Evolutionary conservation across 30 jellyfish, hydroid and myxozoan genomes (phyloP), one percentile per base, ranked within the genome.

Genomic region (Nemopilema nomurai): DNA sequence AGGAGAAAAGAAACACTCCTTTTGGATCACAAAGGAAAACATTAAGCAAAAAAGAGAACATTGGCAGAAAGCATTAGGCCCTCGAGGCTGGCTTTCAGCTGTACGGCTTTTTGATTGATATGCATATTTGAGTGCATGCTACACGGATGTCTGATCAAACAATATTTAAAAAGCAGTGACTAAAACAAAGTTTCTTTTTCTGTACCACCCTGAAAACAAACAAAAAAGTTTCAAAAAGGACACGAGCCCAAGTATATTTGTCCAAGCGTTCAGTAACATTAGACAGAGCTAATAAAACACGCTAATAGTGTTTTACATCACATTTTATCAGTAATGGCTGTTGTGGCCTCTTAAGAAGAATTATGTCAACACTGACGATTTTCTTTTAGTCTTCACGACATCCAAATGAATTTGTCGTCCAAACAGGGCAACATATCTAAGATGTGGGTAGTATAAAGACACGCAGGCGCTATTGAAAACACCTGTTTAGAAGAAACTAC

Each of bases 121-220:
- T 41, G 57, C 57, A 41, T 41, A 3, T 41, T 41, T 41, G 57
- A 41, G 6, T 41, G 57, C 21, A 62, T n/a, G 28, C 64, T 75
- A n/a, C 9, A 41, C 6, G 64, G 70, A 62, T 57, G 87, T 77
- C 87, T 77, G 87, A 18, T 57, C 87, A 77, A 53, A 77, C 67
- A 77, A n/a, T 29, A 50, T 22, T 30, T 28, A 27, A 24, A 65
- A 77, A 77, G 41, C 26, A 26, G 51, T 33, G 67, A 57, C 23
- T 20, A 53, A 63, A 77, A 77, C 83, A 77, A 77, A 28, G 87
- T 77, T 53, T 57, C 87, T 57, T 65, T 77, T 77, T 77, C 69
- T 51, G 87, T 29, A 64, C 87, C 77, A 21, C 77, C 87, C 28
- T 53, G 30, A 77, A 62, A 57, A 77, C 32, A 63, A 28, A 77